Evolutionary conservation across 2,888 invertebrate species (phyloP).

Genomic region (Sinohyriopsis cumingii): DNA sequence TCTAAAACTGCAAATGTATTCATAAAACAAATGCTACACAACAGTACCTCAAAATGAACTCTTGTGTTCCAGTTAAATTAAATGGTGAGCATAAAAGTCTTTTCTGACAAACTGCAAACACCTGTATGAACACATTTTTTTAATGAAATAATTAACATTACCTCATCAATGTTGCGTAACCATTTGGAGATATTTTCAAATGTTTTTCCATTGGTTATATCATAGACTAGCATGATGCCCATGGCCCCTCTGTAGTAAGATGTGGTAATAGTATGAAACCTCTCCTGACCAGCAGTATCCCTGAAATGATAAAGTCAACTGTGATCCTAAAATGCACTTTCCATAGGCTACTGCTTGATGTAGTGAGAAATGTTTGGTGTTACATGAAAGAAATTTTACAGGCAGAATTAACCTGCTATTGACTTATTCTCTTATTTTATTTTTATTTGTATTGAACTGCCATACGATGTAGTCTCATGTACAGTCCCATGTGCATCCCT

Average conservation of each 20-base stretch:
- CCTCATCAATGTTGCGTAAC: slow-evolving; percentile 98
- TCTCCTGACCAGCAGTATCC: slow-evolving; percentile 96
- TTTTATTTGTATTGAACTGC: no score
- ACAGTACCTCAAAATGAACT: no score
- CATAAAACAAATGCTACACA: no score
- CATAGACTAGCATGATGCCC: slow-evolving; percentile 96
- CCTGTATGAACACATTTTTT: no score
- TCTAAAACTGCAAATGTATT: no score
- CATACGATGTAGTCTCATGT: no score
- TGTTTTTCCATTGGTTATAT: slow-evolving; percentile 96
- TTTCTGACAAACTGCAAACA: no score
- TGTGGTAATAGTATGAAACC: slow-evolving; percentile 98
- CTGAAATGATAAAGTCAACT: slow-evolving; percentile 68
- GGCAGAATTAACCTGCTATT: no score
- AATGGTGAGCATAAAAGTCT: no score
- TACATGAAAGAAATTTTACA: not conserved
- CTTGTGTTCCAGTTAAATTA: no score
- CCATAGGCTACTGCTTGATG: not conserved
- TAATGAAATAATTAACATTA: slow-evolving; percentile 64
- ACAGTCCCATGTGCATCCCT: no score
- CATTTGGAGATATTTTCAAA: slow-evolving; percentile 99
- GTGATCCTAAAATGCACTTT: not conserved
- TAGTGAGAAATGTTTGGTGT: not conserved
- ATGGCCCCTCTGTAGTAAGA: slow-evolving; percentile 98
- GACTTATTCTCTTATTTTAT: no score